phyloP scores from a whole-genome alignment of 2,113 vertebrate genomes.

The Miniopterus natalensis region DNA sequence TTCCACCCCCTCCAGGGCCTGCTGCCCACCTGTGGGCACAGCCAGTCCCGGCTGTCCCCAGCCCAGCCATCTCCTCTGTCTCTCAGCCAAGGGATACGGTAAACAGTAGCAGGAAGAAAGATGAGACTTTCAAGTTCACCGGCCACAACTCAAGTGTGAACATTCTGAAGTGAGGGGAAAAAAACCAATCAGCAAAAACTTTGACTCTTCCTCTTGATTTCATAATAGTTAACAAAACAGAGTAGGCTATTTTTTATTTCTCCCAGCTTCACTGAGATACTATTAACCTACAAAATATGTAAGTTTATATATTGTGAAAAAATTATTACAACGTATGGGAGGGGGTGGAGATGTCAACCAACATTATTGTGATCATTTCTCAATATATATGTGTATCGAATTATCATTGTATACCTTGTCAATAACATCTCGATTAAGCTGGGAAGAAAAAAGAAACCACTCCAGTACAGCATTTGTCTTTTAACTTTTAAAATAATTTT shows the following conservation, averaged over 20 bases:
- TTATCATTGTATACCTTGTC: neutral
- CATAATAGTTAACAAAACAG: neutral
- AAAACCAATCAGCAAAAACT: neutral
- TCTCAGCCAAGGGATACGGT: rapidly evolving
- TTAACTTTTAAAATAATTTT: too few relatives aligned
- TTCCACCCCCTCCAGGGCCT: neutral
- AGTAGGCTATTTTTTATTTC: neutral
- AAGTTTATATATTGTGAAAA: neutral
- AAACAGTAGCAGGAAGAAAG: neutral
- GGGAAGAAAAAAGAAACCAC: neutral
- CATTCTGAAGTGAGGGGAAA: neutral
- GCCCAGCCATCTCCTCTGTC: neutral
- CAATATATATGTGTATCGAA: neutral
- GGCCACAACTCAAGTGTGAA: neutral
- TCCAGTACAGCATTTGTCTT: neutral
- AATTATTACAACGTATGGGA: neutral
- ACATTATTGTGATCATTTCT: neutral
- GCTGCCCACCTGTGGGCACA: neutral
- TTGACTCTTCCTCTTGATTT: neutral
- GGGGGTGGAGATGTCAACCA: neutral
- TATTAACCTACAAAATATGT: neutral
- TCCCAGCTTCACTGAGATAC: neutral
- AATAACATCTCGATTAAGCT: neutral
- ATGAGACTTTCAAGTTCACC: neutral
- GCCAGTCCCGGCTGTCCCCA: too few relatives aligned